Conservation (phyloP, 2,797 vertebrate species). For the Aulostomus chinensis region DNA sequence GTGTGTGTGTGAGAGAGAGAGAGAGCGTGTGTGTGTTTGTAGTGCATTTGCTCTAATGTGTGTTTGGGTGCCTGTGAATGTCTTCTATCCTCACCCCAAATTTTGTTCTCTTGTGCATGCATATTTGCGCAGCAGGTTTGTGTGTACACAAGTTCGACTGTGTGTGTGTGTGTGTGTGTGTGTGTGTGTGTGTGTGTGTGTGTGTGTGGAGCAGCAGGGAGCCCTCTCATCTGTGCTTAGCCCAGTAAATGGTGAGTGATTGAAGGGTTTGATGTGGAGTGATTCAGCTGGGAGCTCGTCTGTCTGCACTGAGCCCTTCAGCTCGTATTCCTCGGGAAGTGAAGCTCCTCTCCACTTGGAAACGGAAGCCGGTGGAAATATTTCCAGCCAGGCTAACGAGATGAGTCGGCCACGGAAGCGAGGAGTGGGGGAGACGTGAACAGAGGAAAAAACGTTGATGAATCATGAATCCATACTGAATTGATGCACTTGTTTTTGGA, state of each 20-base stretch:
- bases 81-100: conserved; percentile 13
- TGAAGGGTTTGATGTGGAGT: conserved; percentile 74
- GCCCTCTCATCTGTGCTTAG: conserved; percentile 74
- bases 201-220: conserved; percentile 35
- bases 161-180: conserved; percentile 4
- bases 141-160: conserved; percentile 23
- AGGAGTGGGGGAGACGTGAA: conserved; percentile 21
- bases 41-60: conserved; percentile 13
- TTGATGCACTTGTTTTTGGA: conserved; percentile 6
- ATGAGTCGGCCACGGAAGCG: conserved; percentile 16
- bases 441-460: conserved; percentile 13
- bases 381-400: conserved; percentile 51
- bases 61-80: conserved; percentile 8
- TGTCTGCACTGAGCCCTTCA: conserved; percentile 60
- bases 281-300: conserved; percentile 71
- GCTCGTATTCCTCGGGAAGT: conserved; percentile 59
- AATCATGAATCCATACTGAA: conserved; percentile 17
- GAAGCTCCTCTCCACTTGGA: conserved; percentile 29
- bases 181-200: conserved; percentile 19
- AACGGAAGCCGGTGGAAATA: conserved; percentile 38
- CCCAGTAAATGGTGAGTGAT: conserved; percentile 75
- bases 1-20: conserved; percentile 18
- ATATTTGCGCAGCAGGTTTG: conserved; percentile 38
- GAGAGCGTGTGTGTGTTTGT: conserved; percentile 17
- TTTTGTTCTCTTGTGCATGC: conserved; percentile 24